Evolutionary conservation across 2,888 invertebrate species (phyloP).

Genomic region (Cerceris rybyensis): DNA sequence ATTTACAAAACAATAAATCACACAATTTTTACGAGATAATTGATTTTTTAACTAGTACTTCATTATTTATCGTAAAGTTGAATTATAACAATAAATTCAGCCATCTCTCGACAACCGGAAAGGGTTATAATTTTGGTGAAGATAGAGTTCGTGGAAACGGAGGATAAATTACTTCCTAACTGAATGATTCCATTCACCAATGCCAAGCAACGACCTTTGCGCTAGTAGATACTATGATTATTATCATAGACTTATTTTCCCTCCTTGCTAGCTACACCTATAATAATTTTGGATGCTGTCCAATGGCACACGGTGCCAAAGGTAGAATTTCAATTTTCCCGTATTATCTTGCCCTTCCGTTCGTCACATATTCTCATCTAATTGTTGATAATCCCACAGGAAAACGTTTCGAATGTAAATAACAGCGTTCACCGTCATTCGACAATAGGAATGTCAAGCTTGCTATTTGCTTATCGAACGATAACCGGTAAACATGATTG

Average conservation of each 20-base stretch:
- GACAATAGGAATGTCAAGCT: too few relatives aligned
- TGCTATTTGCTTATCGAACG: too few relatives aligned
- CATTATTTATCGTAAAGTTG: too few relatives aligned
- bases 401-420: too few relatives aligned
- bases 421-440: too few relatives aligned
- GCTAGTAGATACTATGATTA: neutral
- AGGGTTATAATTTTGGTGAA: neutral
- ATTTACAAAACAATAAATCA: too few relatives aligned
- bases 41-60: too few relatives aligned
- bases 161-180: constrained; percentile 6
- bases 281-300: constrained; percentile 13
- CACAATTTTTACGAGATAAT: too few relatives aligned
- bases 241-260: neutral
- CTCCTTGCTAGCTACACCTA: neutral
- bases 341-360: neutral
- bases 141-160: neutral
- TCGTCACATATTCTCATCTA: neutral
- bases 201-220: constrained; percentile 24
- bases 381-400: too few relatives aligned
- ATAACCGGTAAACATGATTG: too few relatives aligned
- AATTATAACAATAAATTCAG: too few relatives aligned
- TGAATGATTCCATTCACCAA: constrained; percentile 28
- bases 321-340: neutral
- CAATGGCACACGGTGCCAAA: constrained; percentile 25
- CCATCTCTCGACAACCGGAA: neutral